Evolutionary conservation across 2,888 invertebrate species (phyloP).

Genomic region (Bimastos eiseni): DNA sequence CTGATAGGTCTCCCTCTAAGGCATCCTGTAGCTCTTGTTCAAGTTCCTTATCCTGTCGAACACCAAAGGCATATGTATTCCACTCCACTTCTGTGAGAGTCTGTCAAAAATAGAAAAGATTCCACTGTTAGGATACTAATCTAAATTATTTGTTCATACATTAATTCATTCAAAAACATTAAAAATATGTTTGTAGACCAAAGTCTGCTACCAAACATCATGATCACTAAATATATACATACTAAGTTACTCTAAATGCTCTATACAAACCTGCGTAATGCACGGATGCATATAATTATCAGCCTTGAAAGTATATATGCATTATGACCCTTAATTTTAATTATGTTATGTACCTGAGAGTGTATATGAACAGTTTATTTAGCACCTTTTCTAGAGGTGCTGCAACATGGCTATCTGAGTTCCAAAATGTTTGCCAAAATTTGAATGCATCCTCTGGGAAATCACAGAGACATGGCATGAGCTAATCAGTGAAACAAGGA

Average conservation of each 20-base stretch:
- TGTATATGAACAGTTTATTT: not conserved
- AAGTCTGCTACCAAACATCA: too few relatives aligned
- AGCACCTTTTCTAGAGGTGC: not conserved
- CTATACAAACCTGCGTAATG: too few relatives aligned
- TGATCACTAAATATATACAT: too few relatives aligned
- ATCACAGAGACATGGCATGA: not conserved
- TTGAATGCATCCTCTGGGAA: too few relatives aligned
- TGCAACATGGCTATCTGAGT: not conserved
- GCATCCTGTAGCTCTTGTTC: not conserved
- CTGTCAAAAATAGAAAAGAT: not conserved
- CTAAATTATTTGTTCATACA: too few relatives aligned
- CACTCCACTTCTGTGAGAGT: not conserved
- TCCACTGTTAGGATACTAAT: too few relatives aligned
- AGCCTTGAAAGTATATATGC: too few relatives aligned
- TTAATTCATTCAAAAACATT: too few relatives aligned
- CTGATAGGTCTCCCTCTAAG: not conserved
- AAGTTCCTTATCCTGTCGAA: conserved; percentile 9
- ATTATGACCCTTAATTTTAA: too few relatives aligned
- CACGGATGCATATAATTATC: too few relatives aligned
- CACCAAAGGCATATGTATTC: not conserved
- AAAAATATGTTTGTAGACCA: too few relatives aligned
- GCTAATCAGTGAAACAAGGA: not conserved
- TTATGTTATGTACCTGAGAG: not conserved
- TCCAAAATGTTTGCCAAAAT: not conserved
- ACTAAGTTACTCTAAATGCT: too few relatives aligned